phyloP scores from a whole-genome alignment of 2,888 invertebrate genomes.

The Nysson spinosus region DNA sequence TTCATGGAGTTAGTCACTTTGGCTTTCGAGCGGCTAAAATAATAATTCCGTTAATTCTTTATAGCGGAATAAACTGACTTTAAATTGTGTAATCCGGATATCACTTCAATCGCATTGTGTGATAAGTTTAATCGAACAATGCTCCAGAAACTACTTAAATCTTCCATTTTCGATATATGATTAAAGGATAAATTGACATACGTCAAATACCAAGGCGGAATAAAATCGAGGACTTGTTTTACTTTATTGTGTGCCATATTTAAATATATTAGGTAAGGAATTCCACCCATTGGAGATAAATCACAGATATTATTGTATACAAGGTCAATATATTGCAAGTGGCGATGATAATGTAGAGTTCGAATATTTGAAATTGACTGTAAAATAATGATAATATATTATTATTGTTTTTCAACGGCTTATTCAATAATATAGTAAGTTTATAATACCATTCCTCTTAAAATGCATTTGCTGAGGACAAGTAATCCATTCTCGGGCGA shows the following conservation, averaged over 20 bases:
- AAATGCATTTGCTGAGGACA: slow-evolving; percentile 80
- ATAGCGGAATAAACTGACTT: slow-evolving; percentile 77
- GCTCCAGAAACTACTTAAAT: slow-evolving; percentile 82
- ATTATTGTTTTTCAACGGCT: not conserved
- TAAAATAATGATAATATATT: slow-evolving; percentile 37
- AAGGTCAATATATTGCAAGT: slow-evolving; percentile 81
- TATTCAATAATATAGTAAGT: not conserved
- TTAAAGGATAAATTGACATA: slow-evolving; percentile 82
- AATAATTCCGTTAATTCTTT: no score
- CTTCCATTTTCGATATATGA: slow-evolving; percentile 79
- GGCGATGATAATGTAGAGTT: slow-evolving; percentile 79
- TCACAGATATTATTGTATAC: slow-evolving; percentile 80
- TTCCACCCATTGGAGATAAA: slow-evolving; percentile 78
- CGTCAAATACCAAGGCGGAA: slow-evolving; percentile 81
- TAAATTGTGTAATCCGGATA: slow-evolving; percentile 79
- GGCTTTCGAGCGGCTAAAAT: no score
- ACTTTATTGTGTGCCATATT: slow-evolving; percentile 81
- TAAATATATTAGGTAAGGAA: slow-evolving; percentile 81
- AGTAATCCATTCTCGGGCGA: slow-evolving; percentile 80
- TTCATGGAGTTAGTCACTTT: no score
- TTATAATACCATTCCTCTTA: slow-evolving; percentile 69
- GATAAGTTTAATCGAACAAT: slow-evolving; percentile 81
- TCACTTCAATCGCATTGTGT: slow-evolving; percentile 80
- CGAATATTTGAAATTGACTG: slow-evolving; percentile 78
- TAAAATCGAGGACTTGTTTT: slow-evolving; percentile 79